These are phyloP conservation scores for Acrocephalus kingi DNA, from an alignment of 2,113 vertebrate species.

Conservation along the genomic window DNA sequence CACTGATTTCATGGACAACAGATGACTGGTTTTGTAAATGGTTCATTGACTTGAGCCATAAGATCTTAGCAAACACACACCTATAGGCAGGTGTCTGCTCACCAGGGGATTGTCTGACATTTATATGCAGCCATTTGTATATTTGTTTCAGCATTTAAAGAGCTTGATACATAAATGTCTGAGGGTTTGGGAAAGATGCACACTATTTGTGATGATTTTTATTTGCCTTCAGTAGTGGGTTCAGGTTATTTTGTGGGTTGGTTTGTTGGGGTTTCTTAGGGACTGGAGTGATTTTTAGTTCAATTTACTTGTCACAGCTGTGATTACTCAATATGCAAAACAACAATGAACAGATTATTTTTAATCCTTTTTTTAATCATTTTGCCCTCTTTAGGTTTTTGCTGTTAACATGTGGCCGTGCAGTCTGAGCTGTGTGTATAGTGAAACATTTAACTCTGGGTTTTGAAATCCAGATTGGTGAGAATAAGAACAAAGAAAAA, in stretches of 20 bases:
- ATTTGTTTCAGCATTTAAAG: not conserved
- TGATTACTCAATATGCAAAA: constrained; percentile 17
- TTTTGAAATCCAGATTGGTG: not conserved
- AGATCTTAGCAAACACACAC: not conserved
- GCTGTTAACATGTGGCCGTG: not conserved
- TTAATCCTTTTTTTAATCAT: constrained; percentile 1
- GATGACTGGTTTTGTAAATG: not conserved
- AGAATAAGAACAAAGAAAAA: not conserved
- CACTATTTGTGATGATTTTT: not conserved
- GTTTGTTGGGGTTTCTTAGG: not conserved
- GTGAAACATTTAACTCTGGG: not conserved
- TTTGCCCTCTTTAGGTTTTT: not conserved
- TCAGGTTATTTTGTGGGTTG: not conserved
- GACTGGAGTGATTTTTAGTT: not conserved
- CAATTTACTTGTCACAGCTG: constrained; percentile 31
- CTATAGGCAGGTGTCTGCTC: not conserved
- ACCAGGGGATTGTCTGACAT: not conserved
- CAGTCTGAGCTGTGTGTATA: not conserved
- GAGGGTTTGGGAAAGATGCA: not conserved
- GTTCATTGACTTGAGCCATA: not conserved
- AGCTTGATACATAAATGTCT: not conserved
- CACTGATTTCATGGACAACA: not conserved
- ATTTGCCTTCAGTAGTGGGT: not conserved
- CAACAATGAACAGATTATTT: not conserved
- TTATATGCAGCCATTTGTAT: not conserved